These are phyloP conservation scores for Malurus splendens DNA, from an alignment of 2,797 vertebrate genomes.

Conservation along the genomic window DNA sequence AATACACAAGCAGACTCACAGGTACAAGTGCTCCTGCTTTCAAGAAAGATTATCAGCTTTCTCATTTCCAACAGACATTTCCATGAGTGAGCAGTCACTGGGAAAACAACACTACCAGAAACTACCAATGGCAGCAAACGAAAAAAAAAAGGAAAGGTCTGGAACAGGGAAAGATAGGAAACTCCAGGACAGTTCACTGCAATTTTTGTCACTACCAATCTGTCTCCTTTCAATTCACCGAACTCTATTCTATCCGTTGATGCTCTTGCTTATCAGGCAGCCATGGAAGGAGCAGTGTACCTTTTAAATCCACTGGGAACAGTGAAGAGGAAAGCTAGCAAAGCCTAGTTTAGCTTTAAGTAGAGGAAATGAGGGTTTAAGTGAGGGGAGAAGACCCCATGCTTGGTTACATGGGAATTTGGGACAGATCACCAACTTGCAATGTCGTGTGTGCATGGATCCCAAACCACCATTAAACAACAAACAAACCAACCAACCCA, in stretches of 20 bases:
- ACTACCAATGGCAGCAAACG: neutral
- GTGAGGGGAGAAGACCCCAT: accelerated
- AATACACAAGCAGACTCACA: neutral
- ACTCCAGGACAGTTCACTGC: neutral
- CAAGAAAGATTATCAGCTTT: neutral
- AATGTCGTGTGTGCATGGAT: neutral
- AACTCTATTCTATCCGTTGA: neutral
- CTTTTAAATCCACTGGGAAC: neutral
- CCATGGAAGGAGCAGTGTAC: neutral
- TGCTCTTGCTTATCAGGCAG: neutral
- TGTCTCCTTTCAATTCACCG: neutral
- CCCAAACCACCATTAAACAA: neutral
- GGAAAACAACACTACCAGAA: neutral
- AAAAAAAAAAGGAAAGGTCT: neutral
- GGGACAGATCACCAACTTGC: neutral
- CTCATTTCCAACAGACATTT: neutral
- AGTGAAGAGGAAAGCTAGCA: neutral
- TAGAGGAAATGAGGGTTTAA: neutral
- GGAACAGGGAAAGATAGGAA: neutral
- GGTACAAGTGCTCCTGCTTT: neutral
- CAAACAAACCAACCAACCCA: no score
- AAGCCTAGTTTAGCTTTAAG: neutral
- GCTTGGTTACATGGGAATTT: neutral
- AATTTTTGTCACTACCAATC: neutral
- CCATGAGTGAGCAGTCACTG: accelerated